These are phyloP conservation scores for Oncorhynchus mykiss DNA, from an alignment of 2,113 vertebrate genomes.

Conservation along the genomic window DNA sequence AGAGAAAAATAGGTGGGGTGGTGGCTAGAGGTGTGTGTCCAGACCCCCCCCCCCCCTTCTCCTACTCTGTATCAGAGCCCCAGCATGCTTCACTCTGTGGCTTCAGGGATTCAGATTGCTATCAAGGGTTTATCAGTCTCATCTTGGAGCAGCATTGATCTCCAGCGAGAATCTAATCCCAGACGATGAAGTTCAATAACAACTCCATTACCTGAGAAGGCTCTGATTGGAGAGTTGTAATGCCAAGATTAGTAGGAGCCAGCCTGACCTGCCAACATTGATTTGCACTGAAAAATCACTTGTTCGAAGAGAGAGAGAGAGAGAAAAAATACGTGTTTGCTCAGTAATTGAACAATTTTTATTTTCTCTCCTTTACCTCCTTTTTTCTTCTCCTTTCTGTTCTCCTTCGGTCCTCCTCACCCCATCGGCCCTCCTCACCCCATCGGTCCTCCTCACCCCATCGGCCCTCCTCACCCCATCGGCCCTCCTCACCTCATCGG, in stretches of 20 bases:
- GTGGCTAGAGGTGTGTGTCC: slow-evolving; percentile 35
- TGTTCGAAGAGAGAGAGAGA: slow-evolving; percentile 81
- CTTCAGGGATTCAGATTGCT: slow-evolving; percentile 96
- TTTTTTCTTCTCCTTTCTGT: slow-evolving; percentile 47
- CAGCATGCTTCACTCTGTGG: slow-evolving; percentile 83
- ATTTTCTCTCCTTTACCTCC: slow-evolving; percentile 77
- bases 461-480: too few species aligned
- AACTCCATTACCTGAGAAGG: slow-evolving; percentile 95
- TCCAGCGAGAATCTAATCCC: slow-evolving; percentile 97
- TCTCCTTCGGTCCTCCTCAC: slow-evolving; percentile 55
- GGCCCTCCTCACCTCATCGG: slow-evolving; percentile 69
- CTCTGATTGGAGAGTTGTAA: slow-evolving; percentile 97
- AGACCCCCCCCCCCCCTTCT: slow-evolving; percentile 26
- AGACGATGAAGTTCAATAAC: slow-evolving; percentile 99
- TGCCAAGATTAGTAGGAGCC: slow-evolving; percentile 98
- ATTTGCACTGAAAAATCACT: slow-evolving; percentile 98
- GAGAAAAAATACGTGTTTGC: slow-evolving; percentile 86
- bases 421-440: slow-evolving; percentile 66
- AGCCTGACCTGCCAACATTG: slow-evolving; percentile 98
- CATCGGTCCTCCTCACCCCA: slow-evolving; percentile 54
- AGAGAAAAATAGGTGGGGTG: slow-evolving; percentile 29
- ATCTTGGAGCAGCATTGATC: slow-evolving; percentile 97
- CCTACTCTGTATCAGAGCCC: slow-evolving; percentile 69
- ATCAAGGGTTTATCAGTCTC: slow-evolving; percentile 98
- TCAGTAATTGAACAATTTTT: slow-evolving; percentile 95